These are phyloP conservation scores for Drosophila lutescens DNA, from an alignment of 2,888 invertebrate genomes.

Conservation along the genomic window DNA sequence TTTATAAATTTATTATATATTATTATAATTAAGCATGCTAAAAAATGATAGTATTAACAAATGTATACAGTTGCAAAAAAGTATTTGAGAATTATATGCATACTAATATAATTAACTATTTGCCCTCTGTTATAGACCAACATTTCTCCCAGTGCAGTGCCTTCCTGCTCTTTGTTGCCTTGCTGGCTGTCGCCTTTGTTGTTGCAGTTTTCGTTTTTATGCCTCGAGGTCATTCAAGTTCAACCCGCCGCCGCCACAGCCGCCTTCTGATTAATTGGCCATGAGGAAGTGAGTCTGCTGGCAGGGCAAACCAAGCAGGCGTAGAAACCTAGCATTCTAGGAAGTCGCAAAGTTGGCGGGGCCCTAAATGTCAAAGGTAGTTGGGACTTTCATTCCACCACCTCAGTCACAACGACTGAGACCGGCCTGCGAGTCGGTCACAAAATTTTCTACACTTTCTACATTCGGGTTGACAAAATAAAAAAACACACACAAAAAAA, in stretches of 20 bases:
- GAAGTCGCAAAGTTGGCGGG: neutral
- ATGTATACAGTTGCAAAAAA: no score
- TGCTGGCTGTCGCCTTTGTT: constrained; percentile 60
- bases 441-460: constrained; percentile 10
- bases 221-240: constrained; percentile 71
- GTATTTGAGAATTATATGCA: no score
- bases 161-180: constrained; percentile 6
- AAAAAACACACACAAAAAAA: neutral
- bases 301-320: neutral
- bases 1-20: no score
- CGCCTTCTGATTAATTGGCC: constrained; percentile 72
- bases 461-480: constrained; percentile 7
- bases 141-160: constrained; percentile 3
- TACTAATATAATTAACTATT: no score
- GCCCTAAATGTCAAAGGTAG: neutral
- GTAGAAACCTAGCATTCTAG: neutral
- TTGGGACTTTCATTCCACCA: neutral
- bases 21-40: no score
- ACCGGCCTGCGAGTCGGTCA: neutral
- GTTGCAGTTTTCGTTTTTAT: constrained; percentile 65
- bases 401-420: neutral
- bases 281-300: constrained; percentile 31
- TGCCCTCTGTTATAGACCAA: no score
- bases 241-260: constrained; percentile 50
- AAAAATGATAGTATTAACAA: no score